Conservation (phyloP, 2,888 invertebrate genomes). For the Harpalus rubripes region DNA sequence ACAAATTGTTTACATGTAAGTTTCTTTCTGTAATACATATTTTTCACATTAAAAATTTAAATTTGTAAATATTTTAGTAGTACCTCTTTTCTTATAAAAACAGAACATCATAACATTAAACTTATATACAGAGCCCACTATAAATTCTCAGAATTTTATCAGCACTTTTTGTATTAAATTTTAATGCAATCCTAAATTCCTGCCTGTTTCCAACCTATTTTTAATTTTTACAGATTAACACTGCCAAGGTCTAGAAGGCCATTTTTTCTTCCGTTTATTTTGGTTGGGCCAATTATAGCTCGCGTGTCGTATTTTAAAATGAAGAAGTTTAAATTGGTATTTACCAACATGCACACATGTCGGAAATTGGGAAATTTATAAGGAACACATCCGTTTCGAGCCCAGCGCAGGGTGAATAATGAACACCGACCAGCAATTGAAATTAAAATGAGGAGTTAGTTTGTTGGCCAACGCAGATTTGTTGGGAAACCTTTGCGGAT, state of each 20-base stretch:
- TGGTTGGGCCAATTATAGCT: conserved; percentile 50
- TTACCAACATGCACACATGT: conserved; percentile 59
- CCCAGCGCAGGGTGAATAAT: conserved; percentile 50
- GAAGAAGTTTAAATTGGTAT: conserved; percentile 59
- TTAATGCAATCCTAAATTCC: conserved; percentile 6
- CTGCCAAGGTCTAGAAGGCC: conserved; percentile 55
- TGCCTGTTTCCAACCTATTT: conserved; percentile 33
- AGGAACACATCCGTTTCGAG: conserved; percentile 52
- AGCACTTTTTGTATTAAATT: not conserved
- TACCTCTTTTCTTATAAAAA: too few species aligned
- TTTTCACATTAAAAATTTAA: too few species aligned
- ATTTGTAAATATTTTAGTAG: too few species aligned
- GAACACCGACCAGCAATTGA: conserved; percentile 13
- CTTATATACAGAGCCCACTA: too few species aligned
- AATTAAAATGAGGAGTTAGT: conserved; percentile 42
- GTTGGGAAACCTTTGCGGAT: conserved; percentile 41
- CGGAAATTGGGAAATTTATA: conserved; percentile 65
- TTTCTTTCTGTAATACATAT: too few species aligned
- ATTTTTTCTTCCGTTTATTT: conserved; percentile 56
- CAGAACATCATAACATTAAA: too few species aligned
- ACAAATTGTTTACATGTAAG: too few species aligned
- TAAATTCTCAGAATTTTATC: too few species aligned
- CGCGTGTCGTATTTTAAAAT: conserved; percentile 55
- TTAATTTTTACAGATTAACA: conserved; percentile 56
- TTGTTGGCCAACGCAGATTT: conserved; percentile 31